Evolutionary conservation across 2,113 vertebrate species (phyloP).

Genomic region (Microtus ochrogaster): DNA sequence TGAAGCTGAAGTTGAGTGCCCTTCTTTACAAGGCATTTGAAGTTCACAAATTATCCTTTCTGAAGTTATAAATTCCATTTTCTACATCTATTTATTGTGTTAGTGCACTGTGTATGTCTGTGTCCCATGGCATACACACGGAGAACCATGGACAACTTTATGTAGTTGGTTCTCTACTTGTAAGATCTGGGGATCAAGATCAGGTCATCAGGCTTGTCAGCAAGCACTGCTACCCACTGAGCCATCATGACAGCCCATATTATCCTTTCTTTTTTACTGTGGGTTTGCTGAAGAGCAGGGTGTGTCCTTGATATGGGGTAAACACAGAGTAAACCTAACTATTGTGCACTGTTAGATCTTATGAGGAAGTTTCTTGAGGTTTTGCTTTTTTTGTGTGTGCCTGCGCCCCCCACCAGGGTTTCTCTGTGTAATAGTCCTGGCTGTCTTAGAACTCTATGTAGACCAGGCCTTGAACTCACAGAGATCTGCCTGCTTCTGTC

Average conservation of each 20-base stretch:
- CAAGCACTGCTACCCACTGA: background rate
- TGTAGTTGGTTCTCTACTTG: background rate
- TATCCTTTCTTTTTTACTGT: background rate
- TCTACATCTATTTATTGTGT: background rate
- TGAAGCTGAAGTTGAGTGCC: background rate
- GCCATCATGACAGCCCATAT: no score
- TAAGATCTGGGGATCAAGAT: background rate
- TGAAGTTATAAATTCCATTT: background rate
- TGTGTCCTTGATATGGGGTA: background rate
- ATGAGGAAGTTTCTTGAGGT: background rate
- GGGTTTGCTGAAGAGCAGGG: background rate
- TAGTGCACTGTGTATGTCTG: background rate
- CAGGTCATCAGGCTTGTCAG: background rate
- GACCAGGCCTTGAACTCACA: no score
- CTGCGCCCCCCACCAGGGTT: no score
- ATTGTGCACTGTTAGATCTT: background rate
- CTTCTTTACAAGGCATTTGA: background rate
- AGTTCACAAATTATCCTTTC: background rate
- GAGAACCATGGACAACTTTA: background rate
- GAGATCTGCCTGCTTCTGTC: no score
- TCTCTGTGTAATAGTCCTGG: no score
- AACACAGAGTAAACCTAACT: background rate
- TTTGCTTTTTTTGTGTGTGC: background rate
- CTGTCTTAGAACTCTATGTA: no score
- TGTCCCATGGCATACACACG: no score